Evolutionary conservation across 2,113 vertebrate species (phyloP).

Genomic region (Sceloporus undulatus): DNA sequence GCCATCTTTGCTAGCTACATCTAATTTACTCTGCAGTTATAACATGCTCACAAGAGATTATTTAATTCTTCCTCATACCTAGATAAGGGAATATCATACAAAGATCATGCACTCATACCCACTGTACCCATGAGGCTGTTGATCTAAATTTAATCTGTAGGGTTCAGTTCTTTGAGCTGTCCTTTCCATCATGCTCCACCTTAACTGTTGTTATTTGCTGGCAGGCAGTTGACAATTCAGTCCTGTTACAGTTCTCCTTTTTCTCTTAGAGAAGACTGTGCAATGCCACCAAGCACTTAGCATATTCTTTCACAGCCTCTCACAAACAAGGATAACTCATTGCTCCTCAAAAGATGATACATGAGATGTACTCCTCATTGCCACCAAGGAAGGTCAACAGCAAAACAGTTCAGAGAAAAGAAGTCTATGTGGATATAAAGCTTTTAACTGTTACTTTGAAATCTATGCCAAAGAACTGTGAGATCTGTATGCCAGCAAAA

Average conservation of each 20-base stretch:
- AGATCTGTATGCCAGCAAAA: not conserved
- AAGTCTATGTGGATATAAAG: not conserved
- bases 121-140: not conserved
- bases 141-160: slow-evolving; percentile 11
- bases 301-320: not conserved
- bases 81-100: not conserved
- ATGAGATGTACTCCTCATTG: not conserved
- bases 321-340: not conserved
- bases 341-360: not conserved
- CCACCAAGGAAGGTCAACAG: not conserved
- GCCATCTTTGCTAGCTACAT: not conserved
- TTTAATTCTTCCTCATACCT: not conserved
- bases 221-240: slow-evolving; percentile 3
- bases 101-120: not conserved
- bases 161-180: not conserved
- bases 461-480: not conserved
- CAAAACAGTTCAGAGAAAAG: not conserved
- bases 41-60: not conserved
- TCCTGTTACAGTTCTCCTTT: not conserved
- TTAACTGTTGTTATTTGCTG: slow-evolving; percentile 2
- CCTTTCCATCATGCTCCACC: not conserved
- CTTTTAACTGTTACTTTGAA: not conserved
- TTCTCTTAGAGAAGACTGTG: not conserved
- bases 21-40: not conserved
- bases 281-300: slow-evolving; percentile 8